A percentile compares a stretch with the other conserved stretches of the same genome.
These are phyloP conservation scores for Drosophila obscura DNA, from an alignment of 1,140 invertebrate genomes.

Conservation along the genomic window DNA sequence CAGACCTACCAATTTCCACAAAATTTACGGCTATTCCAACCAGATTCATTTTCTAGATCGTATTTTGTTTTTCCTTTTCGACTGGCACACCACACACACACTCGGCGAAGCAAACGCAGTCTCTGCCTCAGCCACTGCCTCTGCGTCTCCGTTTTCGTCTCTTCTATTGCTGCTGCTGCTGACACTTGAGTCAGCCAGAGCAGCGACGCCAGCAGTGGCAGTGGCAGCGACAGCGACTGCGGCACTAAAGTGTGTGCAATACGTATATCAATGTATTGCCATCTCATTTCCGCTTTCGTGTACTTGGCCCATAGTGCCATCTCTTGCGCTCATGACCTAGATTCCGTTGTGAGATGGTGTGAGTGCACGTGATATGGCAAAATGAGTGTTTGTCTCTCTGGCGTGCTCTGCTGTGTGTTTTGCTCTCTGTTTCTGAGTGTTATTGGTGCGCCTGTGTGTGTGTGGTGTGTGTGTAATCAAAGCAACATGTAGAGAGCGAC, in stretches of 20 bases:
- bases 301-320: slow-evolving; percentile 78
- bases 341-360: slow-evolving; percentile 67
- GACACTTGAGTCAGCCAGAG: slow-evolving; percentile 47
- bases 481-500: slow-evolving; percentile 81
- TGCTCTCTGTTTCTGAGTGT: slow-evolving; percentile 23
- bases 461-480: slow-evolving; percentile 77
- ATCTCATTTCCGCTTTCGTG: slow-evolving; percentile 82
- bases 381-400: slow-evolving; percentile 43
- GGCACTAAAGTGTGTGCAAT: slow-evolving; percentile 56
- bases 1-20: slow-evolving; percentile 16
- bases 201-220: slow-evolving; percentile 29
- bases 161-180: slow-evolving; percentile 10
- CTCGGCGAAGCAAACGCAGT: background rate
- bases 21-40: slow-evolving; percentile 18
- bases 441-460: slow-evolving; percentile 42
- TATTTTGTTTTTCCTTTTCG: slow-evolving; percentile 21
- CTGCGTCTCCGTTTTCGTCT: background rate
- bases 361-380: slow-evolving; percentile 79
- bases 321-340: slow-evolving; percentile 84
- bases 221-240: slow-evolving; percentile 17
- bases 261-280: slow-evolving; percentile 68
- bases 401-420: background rate
- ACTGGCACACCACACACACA: background rate
- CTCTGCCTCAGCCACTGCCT: background rate
- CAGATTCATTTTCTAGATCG: slow-evolving; percentile 39